These are phyloP conservation scores for Pangasius djambal DNA, from an alignment of 2,797 vertebrate genomes.

Conservation along the genomic window DNA sequence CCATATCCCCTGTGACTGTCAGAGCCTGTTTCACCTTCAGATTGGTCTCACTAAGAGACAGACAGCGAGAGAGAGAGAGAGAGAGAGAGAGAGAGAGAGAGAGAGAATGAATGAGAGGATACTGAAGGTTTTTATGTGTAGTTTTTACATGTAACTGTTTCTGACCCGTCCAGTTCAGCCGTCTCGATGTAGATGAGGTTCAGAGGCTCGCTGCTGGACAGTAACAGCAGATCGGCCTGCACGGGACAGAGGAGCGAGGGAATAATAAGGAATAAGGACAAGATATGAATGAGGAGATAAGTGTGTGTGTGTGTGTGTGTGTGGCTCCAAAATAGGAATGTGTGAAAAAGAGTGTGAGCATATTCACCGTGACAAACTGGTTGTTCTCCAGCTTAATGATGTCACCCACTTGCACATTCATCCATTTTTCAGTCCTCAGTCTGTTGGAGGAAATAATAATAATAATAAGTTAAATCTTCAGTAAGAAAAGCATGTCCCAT, in stretches of 20 bases:
- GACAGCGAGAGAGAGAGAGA: slow-evolving; percentile 35
- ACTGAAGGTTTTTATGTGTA: background rate
- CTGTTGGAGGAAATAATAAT: slow-evolving; percentile 71
- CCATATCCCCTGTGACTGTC: slow-evolving; percentile 85
- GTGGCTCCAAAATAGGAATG: background rate
- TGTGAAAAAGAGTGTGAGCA: background rate
- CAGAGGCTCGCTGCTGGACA: slow-evolving; percentile 91
- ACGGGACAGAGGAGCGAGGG: slow-evolving; percentile 46
- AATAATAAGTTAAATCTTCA: background rate
- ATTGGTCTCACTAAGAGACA: slow-evolving; percentile 87
- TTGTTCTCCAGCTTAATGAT: slow-evolving; percentile 91
- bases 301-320: background rate
- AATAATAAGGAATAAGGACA: background rate
- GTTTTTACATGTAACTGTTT: background rate
- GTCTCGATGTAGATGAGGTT: slow-evolving; percentile 92
- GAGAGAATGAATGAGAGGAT: background rate
- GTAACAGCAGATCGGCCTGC: slow-evolving; percentile 89
- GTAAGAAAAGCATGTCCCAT: background rate
- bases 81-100: background rate
- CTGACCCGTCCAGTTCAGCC: slow-evolving; percentile 91
- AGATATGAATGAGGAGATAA: background rate
- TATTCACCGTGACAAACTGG: slow-evolving; percentile 89
- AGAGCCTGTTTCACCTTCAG: slow-evolving; percentile 94
- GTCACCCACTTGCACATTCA: slow-evolving; percentile 92
- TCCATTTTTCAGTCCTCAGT: slow-evolving; percentile 87